Evolutionary conservation across 2,113 vertebrate species (phyloP).

Genomic region (Oreochromis spilurus): DNA sequence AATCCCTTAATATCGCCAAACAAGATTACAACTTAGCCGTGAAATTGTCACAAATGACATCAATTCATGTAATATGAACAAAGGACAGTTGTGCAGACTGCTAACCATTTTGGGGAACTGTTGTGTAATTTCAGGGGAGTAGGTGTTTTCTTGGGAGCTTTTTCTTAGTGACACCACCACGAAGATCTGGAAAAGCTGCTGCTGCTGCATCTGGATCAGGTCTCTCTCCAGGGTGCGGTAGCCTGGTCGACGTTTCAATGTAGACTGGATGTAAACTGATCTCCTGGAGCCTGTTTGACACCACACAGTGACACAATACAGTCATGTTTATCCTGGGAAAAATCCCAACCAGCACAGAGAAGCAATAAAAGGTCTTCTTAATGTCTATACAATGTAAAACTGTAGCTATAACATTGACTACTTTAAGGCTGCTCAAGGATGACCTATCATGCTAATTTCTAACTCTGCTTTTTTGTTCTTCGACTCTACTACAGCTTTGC

Average conservation of each 20-base stretch:
- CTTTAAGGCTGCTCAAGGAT: not conserved
- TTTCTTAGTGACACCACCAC: conserved; percentile 94
- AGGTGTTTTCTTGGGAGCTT: conserved; percentile 73
- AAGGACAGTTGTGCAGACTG: not conserved
- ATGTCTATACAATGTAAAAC: not conserved
- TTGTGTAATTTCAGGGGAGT: conserved; percentile 87
- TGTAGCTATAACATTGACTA: not conserved
- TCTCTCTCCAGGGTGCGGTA: conserved; percentile 95
- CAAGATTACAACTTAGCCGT: not conserved
- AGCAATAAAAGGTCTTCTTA: not conserved
- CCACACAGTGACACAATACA: conserved; percentile 5
- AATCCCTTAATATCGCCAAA: not conserved
- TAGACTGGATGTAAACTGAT: conserved; percentile 77
- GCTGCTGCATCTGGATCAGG: conserved; percentile 90
- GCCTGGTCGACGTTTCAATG: conserved; percentile 80
- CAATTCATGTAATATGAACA: not conserved
- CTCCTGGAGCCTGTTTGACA: conserved; percentile 71
- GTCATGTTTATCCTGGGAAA: not conserved
- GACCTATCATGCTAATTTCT: not conserved
- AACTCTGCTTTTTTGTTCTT: not conserved
- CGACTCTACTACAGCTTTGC: not conserved
- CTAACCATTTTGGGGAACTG: conserved; percentile 92
- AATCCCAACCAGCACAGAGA: not conserved
- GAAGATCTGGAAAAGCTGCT: conserved; percentile 92
- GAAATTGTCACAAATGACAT: not conserved